These are phyloP conservation scores for Pangasius larnaudii DNA, from an alignment of 2,797 vertebrate species.

Conservation along the genomic window DNA sequence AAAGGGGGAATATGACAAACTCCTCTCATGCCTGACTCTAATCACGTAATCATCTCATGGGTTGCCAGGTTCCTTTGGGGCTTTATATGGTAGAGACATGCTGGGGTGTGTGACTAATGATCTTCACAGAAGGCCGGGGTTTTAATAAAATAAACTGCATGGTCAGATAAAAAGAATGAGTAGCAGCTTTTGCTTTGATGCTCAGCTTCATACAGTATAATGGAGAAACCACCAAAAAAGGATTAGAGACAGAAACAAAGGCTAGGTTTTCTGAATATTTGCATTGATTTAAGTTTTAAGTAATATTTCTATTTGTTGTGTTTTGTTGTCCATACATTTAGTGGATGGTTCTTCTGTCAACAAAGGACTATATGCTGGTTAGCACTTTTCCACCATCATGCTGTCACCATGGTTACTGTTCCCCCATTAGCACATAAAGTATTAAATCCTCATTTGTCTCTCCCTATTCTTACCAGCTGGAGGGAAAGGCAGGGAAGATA, in stretches of 20 bases:
- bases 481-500: constrained; percentile 86
- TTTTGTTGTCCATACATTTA: background rate
- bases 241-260: background rate
- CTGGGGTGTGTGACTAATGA: constrained; percentile 58
- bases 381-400: background rate
- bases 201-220: background rate
- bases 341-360: background rate
- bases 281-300: background rate
- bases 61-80: constrained; percentile 58
- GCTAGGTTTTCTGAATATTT: background rate
- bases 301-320: background rate
- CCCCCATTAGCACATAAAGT: background rate
- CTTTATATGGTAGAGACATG: constrained; percentile 38
- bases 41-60: constrained; percentile 51
- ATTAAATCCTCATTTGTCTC: background rate
- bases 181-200: constrained; percentile 1
- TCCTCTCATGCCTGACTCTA: constrained; percentile 53
- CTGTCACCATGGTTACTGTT: constrained; percentile 30
- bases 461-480: constrained; percentile 75
- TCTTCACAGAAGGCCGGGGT: constrained; percentile 41
- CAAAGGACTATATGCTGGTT: background rate
- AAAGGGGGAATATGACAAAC: background rate
- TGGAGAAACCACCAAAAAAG: background rate
- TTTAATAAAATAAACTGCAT: constrained; percentile 52
- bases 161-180: constrained; percentile 23